Base-by-base conservation (phyloP, 2,888 invertebrate genomes). In the Drosophila planitibia region DNA sequence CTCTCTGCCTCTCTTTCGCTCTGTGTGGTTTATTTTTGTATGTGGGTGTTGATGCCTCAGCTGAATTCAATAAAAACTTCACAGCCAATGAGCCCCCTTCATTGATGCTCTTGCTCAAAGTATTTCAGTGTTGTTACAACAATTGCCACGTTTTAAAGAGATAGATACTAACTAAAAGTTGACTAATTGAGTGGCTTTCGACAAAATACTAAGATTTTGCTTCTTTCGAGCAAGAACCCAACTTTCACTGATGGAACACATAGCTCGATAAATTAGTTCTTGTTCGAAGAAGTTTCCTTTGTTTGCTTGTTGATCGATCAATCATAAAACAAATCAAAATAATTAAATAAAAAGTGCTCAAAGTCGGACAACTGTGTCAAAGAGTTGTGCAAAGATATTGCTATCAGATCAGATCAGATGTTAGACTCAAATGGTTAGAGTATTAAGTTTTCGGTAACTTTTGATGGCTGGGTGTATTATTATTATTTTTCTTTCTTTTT, bases 31-130 rank as follows among this genome's bases (percentile, higher is more conserved):
- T 16, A 9, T 16, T 30, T 22, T 16, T 41, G 19, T 32, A 58
- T 82, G 84, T 84, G 84, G 83, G 84, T 80, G 84, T 84, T 61
- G 65, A 74, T 74, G 80, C 57, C 75, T 70, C 69, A 64, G 69
- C 69, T 83, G 82, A 85, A 85, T 86, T 87, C 85, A 87, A 86
- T 86, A 86, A 86, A 86, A 86, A 82, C 85, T 82, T 86, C 87
- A 84, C 84, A 85, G 85, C 79, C 85, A 87, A 86, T 87, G 79
- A 82, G 75, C 75, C 75, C 74, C 74, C 71, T 74, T 84, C n/a
- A 10, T n/a, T n/a, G 55, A 14, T 39, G 28, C 55, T 19, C 37
- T 55, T 39, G 9, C 25, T 9, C 10, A 6, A 33, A 30, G 63
- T n/a, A 53, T 16, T 25, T 19, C 44, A 4, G 9, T 3, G 2